Evolutionary conservation across 2,113 vertebrate species (phyloP).

Genomic region (Actenoides hombroni): DNA sequence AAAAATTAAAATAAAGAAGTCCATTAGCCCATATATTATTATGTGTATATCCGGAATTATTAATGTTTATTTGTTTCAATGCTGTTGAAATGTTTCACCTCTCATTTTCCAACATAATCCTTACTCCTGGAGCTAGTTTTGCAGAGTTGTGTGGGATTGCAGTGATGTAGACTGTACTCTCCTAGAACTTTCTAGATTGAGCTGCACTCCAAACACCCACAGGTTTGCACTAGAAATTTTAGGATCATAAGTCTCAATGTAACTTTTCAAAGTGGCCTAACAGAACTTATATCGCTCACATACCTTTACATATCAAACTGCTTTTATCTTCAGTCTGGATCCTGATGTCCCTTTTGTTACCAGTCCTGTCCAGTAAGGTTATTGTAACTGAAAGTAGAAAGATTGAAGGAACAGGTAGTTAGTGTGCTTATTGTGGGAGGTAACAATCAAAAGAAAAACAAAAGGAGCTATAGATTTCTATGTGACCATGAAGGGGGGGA

Average conservation of each 20-base stretch:
- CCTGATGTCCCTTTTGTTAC: not conserved
- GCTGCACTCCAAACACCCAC: constrained; percentile 37
- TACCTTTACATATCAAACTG: not conserved
- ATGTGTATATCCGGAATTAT: not conserved
- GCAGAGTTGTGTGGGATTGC: constrained; percentile 13
- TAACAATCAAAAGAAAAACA: not conserved
- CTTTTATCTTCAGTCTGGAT: not conserved
- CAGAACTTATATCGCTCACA: not conserved
- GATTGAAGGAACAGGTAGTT: not conserved
- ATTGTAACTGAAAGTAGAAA: not conserved
- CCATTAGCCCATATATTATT: not conserved
- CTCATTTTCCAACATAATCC: not conserved
- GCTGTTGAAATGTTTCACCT: not conserved
- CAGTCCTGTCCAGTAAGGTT: not conserved
- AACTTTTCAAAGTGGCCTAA: not conserved
- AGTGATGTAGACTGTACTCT: not conserved
- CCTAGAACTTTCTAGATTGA: constrained; percentile 37
- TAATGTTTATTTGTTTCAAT: not conserved
- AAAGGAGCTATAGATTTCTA: constrained; percentile 5
- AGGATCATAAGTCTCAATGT: not conserved
- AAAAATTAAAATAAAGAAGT: not conserved
- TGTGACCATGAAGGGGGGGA: not conserved
- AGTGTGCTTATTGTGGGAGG: not conserved
- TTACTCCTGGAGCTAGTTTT: not conserved
- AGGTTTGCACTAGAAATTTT: constrained; percentile 7